phyloP scores from a whole-genome alignment of 35 echinoderm and acorn worm species.

The Chiridota heheva region DNA sequence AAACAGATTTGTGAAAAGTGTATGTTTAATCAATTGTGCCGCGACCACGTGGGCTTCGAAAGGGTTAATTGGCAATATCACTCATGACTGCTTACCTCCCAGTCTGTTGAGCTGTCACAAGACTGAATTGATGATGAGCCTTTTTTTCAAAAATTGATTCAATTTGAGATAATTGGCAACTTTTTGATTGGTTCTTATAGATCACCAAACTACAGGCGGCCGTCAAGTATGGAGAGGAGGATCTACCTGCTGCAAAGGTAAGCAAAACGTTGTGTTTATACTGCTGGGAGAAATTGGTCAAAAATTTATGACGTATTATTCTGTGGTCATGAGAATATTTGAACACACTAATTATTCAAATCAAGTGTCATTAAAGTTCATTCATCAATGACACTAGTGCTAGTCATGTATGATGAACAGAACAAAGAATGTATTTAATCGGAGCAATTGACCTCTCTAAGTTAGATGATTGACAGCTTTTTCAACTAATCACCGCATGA shows the following conservation, averaged over 20 bases:
- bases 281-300: background rate
- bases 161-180: background rate
- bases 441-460: no score
- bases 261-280: background rate
- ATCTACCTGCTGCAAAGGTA: conserved; percentile 92
- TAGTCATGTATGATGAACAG: no score
- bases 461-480: no score
- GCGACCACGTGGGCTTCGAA: background rate
- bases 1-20: background rate
- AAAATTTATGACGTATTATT: background rate
- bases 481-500: no score
- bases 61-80: background rate
- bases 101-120: no score
- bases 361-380: no score
- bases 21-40: background rate
- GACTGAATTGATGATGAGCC: no score
- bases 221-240: conserved; percentile 98
- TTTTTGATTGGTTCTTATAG: conserved; percentile 38
- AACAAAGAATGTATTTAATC: no score
- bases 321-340: background rate
- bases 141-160: no score
- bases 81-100: no score
- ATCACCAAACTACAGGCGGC: conserved; percentile 99
- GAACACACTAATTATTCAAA: no score
- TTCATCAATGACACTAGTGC: no score